A percentile compares a stretch with the other conserved stretches of the same genome.
These are phyloP conservation scores for Osmerus mordax DNA, from an alignment of 2,113 vertebrate species.

Conservation along the genomic window DNA sequence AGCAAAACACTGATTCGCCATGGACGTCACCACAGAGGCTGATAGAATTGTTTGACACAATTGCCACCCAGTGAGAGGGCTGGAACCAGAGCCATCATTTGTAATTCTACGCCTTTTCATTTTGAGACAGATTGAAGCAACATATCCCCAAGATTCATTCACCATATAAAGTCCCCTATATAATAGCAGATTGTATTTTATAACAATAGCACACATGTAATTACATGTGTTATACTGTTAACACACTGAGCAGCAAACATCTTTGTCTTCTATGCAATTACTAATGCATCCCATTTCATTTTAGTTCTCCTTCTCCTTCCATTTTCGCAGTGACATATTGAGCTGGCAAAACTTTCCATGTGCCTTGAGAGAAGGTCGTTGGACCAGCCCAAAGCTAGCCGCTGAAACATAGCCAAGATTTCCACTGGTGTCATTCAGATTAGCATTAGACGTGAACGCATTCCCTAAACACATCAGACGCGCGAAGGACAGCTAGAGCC, in stretches of 20 bases:
- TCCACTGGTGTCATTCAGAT: constrained; percentile 71
- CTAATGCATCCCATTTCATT: constrained; percentile 50
- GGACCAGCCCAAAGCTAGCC: constrained; percentile 68
- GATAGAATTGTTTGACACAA: constrained; percentile 7
- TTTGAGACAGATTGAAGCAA: too few species aligned
- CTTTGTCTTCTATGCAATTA: not conserved
- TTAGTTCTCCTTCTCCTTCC: constrained; percentile 55
- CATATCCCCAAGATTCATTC: too few species aligned
- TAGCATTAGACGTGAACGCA: constrained; percentile 68
- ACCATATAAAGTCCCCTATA: too few species aligned
- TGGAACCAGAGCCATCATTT: not conserved
- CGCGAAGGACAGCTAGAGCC: constrained; percentile 69
- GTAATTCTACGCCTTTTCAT: too few species aligned
- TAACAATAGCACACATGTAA: constrained; percentile 13
- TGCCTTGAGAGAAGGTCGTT: constrained; percentile 67
- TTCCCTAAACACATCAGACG: constrained; percentile 72
- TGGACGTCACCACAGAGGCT: constrained; percentile 27
- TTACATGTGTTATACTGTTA: constrained; percentile 3
- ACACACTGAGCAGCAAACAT: not conserved
- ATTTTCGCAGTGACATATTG: constrained; percentile 60
- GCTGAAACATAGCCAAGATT: constrained; percentile 74
- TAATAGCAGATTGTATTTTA: too few species aligned
- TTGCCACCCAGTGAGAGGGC: constrained; percentile 16
- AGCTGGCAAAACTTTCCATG: constrained; percentile 66
- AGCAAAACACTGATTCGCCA: constrained; percentile 35